Evolutionary conservation across 1,140 invertebrate species (phyloP).

Genomic region (Nylanderia fulva): DNA sequence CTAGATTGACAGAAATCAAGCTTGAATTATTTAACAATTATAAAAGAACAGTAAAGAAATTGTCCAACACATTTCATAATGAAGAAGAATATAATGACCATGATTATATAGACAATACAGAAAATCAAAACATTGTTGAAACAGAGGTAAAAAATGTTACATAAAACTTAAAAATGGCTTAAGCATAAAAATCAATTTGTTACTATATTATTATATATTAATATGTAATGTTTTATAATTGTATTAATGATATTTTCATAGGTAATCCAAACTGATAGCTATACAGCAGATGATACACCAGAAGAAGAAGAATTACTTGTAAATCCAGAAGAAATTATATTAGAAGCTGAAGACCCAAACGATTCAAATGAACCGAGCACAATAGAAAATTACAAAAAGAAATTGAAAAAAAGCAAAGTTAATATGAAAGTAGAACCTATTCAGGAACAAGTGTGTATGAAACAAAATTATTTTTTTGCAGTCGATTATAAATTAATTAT

Average conservation of each 20-base stretch:
- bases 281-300: slow-evolving; percentile 63
- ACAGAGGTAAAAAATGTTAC: slow-evolving; percentile 32
- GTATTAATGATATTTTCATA: slow-evolving; percentile 31
- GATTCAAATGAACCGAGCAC: slow-evolving; percentile 60
- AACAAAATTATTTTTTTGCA: slow-evolving; percentile 3
- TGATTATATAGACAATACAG: slow-evolving; percentile 82
- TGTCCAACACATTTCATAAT: slow-evolving; percentile 59
- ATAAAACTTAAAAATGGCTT: slow-evolving; percentile 49
- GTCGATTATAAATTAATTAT: background rate
- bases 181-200: slow-evolving; percentile 57
- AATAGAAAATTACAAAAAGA: slow-evolving; percentile 58
- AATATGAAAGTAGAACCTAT: slow-evolving; percentile 64
- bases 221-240: background rate
- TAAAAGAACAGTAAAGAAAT: slow-evolving; percentile 82
- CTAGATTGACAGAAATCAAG: slow-evolving; percentile 85
- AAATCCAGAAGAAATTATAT: slow-evolving; percentile 49
- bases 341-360: slow-evolving; percentile 55
- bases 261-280: slow-evolving; percentile 23
- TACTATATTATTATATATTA: background rate
- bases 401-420: slow-evolving; percentile 62
- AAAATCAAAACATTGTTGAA: slow-evolving; percentile 55
- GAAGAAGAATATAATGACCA: slow-evolving; percentile 83
- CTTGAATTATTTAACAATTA: slow-evolving; percentile 83
- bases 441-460: slow-evolving; percentile 49
- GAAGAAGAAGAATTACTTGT: slow-evolving; percentile 51